phyloP scores from a whole-genome alignment of 1,140 invertebrate genomes.

The Euborellia annulipes region DNA sequence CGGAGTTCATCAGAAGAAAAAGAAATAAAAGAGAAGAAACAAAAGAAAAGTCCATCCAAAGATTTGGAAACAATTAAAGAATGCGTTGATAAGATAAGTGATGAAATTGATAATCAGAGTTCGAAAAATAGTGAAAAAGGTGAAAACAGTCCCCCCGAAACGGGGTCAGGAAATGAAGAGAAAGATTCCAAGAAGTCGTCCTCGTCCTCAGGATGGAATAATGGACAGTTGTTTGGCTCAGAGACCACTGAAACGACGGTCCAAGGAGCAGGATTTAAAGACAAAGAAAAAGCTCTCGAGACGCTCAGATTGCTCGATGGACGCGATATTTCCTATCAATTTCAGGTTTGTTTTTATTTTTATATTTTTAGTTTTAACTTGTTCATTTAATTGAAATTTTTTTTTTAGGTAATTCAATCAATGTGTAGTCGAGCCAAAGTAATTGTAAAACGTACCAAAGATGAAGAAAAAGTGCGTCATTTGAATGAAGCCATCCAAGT shows the following conservation, averaged over 20 bases:
- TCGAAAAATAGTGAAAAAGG: no score
- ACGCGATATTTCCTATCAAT: conserved; percentile 26
- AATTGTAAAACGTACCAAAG: conserved; percentile 26
- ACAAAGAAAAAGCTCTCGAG: conserved; percentile 27
- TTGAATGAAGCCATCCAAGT: conserved; percentile 23
- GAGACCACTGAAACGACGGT: conserved; percentile 19
- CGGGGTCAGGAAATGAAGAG: no score
- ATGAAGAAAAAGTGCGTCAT: conserved; percentile 22
- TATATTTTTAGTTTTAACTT: neutral
- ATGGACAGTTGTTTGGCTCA: conserved; percentile 16
- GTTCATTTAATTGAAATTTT: neutral
- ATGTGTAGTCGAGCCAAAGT: conserved; percentile 25
- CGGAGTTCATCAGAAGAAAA: no score
- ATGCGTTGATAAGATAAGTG: no score
- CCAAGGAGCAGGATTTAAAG: conserved; percentile 26
- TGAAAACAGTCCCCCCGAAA: no score
- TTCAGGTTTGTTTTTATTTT: conserved; percentile 15
- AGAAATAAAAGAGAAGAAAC: no score
- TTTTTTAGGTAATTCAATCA: conserved; percentile 20
- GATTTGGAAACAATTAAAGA: no score
- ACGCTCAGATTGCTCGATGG: conserved; percentile 23
- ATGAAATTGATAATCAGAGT: no score
- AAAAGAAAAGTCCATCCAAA: no score
- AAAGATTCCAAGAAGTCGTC: neutral
- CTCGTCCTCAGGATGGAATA: conserved; percentile 13